Evolutionary conservation across 2,113 vertebrate species (phyloP).

Genomic region (Sapayoa aenigma): DNA sequence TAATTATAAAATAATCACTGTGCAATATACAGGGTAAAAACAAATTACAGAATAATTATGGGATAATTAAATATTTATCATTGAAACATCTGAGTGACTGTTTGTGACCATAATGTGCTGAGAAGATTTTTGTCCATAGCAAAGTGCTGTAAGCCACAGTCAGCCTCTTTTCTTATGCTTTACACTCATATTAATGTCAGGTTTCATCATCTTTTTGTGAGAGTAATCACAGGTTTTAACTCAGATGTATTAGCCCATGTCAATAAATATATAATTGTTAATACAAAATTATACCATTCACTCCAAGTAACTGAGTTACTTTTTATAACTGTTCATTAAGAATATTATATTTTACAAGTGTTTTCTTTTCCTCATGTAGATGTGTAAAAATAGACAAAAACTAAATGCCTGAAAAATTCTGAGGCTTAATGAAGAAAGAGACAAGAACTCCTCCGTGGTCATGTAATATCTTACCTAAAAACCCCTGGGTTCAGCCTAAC

Average conservation of each 20-base stretch:
- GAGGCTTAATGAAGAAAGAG: not conserved
- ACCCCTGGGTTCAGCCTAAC: not conserved
- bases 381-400: not conserved
- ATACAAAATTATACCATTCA: not conserved
- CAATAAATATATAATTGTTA: not conserved
- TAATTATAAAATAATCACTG: conserved; percentile 50
- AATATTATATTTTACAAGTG: not conserved
- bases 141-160: not conserved
- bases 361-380: not conserved
- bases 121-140: not conserved
- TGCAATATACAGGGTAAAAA: conserved; percentile 25
- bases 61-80: conserved; percentile 47
- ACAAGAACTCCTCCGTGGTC: not conserved
- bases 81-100: conserved; percentile 37
- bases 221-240: not conserved
- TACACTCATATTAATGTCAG: not conserved
- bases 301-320: not conserved
- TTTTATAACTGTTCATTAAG: not conserved
- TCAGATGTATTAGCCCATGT: not conserved
- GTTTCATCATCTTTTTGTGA: not conserved
- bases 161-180: not conserved
- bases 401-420: not conserved
- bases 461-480: not conserved
- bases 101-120: not conserved
- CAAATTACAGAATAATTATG: conserved; percentile 1